Evolutionary conservation across 2,113 vertebrate genomes (phyloP).

Genomic region (Antechinus flavipes): DNA sequence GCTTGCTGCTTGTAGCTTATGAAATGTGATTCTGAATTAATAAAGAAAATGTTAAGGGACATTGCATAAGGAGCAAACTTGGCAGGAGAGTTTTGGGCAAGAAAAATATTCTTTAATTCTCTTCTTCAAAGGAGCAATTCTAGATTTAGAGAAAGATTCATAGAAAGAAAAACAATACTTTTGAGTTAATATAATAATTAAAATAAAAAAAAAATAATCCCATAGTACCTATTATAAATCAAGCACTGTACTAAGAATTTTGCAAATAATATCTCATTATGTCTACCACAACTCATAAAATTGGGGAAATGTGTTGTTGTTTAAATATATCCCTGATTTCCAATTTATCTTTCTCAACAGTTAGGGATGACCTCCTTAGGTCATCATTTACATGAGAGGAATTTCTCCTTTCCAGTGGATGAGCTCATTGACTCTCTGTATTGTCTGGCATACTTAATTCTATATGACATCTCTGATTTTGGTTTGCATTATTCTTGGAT

Average conservation of each 20-base stretch:
- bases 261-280: neutral
- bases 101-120: neutral
- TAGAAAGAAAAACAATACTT: neutral
- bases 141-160: neutral
- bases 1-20: neutral
- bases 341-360: neutral
- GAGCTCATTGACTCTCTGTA: neutral
- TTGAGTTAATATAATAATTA: too few species aligned
- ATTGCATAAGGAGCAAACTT: neutral
- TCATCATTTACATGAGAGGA: neutral
- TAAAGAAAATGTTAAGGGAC: neutral
- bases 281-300: neutral
- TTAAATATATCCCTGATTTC: neutral
- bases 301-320: neutral
- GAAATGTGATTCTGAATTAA: neutral
- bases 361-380: too few species aligned
- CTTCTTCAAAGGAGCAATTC: neutral
- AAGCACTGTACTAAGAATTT: neutral
- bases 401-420: neutral
- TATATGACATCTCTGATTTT: neutral
- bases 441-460: neutral
- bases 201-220: too few species aligned
- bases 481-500: neutral
- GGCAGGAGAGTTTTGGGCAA: neutral
- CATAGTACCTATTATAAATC: neutral